Evolutionary conservation across 2,888 invertebrate species (phyloP), one percentile per base, ranked within the genome.

Genomic region (Iselma pallidipennis): DNA sequence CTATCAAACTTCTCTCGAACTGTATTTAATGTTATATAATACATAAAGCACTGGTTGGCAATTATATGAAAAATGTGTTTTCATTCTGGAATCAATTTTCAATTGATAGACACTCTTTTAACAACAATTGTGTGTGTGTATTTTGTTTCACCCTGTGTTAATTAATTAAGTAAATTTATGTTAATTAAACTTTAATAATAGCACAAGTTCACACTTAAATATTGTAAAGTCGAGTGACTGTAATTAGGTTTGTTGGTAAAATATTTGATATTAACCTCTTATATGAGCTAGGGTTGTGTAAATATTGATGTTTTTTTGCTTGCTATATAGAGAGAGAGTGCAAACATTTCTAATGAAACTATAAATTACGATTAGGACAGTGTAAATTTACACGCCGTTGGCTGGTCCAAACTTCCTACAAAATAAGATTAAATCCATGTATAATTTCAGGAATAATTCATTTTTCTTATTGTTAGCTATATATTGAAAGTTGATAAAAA

Each of bases 331-430:
- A 58, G n/a, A n/a, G n/a, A n/a, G n/a, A n/a, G n/a, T n/a, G 48
- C 45, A 62, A 62, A 62, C 48, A 50, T 26, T 45, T 55, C 45
- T 62, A 55, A 62, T 59, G 62, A 62, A 58, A 62, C 62, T 55
- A 59, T 62, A 59, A 62, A 62, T 59, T 62, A 59, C 57, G 61
- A 61, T 61, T 54, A 57, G 54, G 61, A 49, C 54, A 49, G 23
- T 49, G 53, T 31, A 61, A 57, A 61, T 61, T 61, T 61, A 53
- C 55, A 54, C 21, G 16, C 37, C 45, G 26, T 37, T 52, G 14
- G 12, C 26, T 23, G 12, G 31, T 12, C 45, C 10, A 21, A 45
- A 45, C 21, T 45, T 12, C 19, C 45, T 12, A 45, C 45, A 45
- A 1, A 10, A 10, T n/a, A n/a, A n/a, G n/a, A n/a, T n/a, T n/a